Percentiles rank a stretch among this genome's conserved stretches.
Conservation (phyloP, 2,797 vertebrate genomes). For the Dromococcyx pavoninus region DNA sequence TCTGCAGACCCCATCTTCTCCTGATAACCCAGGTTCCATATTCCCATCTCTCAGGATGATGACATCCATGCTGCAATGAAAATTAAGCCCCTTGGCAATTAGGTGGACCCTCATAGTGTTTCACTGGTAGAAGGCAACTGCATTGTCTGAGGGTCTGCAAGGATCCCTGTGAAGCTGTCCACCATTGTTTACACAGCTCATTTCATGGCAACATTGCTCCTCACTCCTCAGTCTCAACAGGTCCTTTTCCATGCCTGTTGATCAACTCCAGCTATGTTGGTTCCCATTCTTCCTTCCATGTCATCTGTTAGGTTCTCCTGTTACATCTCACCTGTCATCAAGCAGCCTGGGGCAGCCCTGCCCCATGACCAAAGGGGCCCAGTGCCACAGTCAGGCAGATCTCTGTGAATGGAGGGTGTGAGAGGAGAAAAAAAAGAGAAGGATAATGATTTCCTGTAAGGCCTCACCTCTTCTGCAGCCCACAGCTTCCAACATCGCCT, state of each 20-base stretch:
- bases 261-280: background rate
- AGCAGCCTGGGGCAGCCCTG: background rate
- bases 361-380: background rate
- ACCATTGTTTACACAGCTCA: background rate
- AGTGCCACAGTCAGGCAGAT: background rate
- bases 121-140: background rate
- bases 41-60: background rate
- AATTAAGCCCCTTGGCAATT: background rate
- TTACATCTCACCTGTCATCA: background rate
- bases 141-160: background rate
- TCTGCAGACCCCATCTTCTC: fast-evolving
- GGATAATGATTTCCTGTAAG: background rate
- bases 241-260: background rate
- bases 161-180: background rate
- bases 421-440: background rate
- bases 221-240: background rate
- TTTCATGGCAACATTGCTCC: background rate
- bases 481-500: background rate
- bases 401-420: background rate
- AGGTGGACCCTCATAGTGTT: background rate
- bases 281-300: background rate
- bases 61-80: background rate
- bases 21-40: fast-evolving
- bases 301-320: background rate
- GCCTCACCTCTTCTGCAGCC: background rate